Base-by-base conservation (phyloP, 2,888 invertebrate genomes). In the Dione juno region DNA sequence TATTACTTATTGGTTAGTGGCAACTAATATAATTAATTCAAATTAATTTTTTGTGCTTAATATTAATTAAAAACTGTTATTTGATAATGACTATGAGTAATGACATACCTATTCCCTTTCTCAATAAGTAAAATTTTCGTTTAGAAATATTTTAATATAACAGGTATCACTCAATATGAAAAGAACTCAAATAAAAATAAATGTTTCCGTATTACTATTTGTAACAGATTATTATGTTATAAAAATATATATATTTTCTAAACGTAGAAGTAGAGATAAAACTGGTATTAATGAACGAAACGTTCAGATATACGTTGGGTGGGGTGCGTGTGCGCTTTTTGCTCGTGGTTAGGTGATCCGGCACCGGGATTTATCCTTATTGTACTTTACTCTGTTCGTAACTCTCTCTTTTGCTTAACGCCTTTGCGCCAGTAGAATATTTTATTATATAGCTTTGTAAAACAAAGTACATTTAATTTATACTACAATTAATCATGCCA, bases 321-420 rank as follows among this genome's bases (percentile, higher is more conserved):
- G 86, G 83, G 82, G 84, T 82, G 82, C 79, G 81, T 76, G 80
- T 79, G 78, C 79, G 79, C 80, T 80, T 80, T 79, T 80, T 80
- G 87, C 84, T 84, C 81, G 82, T 84, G 81, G 82, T 79, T 76
- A 79, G 78, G 77, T 82, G 79, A 82, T 79, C 80, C 84, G 82
- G 81, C 78, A 77, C 79, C 76, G 76, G 78, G 77, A 84, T 83
- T 82, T 86, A 85, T 88, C 87, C 86, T 87, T 87, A 84, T 85
- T 90, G 85, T 87, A 85, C 87, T 88, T 88, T 92, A 91, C 88
- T 92, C 88, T 82, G 87, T 86, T 86, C 85, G 82, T 84, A 84
- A 86, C 88, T 84, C 86, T 86, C 87, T 82, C 83, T 84, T 84
- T 81, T 81, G 83, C 74, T 84, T 86, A 85, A 87, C 89, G 90